A percentile compares a stretch with the other conserved stretches of the same genome.
These are phyloP conservation scores for Hyles euphorbiae DNA, from an alignment of 1,140 invertebrate species.

Conservation along the genomic window DNA sequence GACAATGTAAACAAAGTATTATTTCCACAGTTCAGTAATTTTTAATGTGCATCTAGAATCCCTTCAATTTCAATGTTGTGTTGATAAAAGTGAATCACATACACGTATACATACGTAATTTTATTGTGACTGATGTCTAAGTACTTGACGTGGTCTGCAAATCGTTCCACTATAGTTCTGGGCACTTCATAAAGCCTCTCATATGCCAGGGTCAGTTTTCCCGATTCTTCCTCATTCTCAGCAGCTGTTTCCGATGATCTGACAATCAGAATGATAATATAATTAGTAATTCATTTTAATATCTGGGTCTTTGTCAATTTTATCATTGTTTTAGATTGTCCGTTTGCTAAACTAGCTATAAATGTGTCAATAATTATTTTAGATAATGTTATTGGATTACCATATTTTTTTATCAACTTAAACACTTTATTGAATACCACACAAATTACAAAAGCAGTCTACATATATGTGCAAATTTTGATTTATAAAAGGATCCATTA, in stretches of 20 bases:
- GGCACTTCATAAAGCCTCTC: conserved; percentile 77
- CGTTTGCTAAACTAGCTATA: no score
- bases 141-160: conserved; percentile 73
- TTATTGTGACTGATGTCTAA: conserved; percentile 85
- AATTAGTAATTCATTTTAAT: background rate
- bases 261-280: conserved; percentile 9
- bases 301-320: no score
- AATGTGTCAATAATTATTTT: background rate
- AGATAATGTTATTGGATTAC: background rate
- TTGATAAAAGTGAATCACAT: background rate
- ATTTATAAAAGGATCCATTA: no score
- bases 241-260: conserved; percentile 37
- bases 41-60: no score
- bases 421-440: no score
- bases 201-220: conserved; percentile 76
- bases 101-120: conserved; percentile 77
- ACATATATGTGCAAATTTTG: no score
- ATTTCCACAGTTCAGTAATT: no score
- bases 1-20: no score
- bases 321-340: no score
- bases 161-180: conserved; percentile 75
- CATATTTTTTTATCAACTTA: no score
- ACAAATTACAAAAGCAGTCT: no score
- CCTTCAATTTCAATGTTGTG: no score
- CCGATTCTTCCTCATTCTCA: conserved; percentile 63